Base-by-base conservation (phyloP, 2,797 vertebrate genomes). In the Typhlichthys subterraneus region DNA sequence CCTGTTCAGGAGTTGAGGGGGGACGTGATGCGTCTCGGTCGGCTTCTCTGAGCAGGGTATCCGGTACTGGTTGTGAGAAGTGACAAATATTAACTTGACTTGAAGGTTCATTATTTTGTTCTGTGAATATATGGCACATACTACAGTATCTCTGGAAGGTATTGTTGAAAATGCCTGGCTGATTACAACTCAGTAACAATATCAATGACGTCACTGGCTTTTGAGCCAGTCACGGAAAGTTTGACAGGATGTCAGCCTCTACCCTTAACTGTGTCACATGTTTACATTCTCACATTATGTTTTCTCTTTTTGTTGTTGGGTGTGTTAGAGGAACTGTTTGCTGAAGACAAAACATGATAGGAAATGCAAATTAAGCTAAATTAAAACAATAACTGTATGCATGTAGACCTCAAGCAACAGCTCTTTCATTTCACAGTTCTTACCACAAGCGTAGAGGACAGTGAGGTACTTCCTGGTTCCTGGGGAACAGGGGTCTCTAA, bases 381-480 rank as follows among this genome's bases (percentile, higher is more conserved):
- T 4, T 9, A 42, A 7, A 42, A 42, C 7, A 42, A 42, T 9
- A 42, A 42, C 38, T 42, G 38, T 42, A 42, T 4, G 38, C 2
- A 42, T 42, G 38, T 9, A 42, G 7, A 29, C 11, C 29, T 67
- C 49, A 13, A n/a, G 65, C 29, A 53, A 12, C 29, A 5, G 12
- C 49, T 7, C 17, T n/a, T 11, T 64, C 19, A 65, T 70, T 58
- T 51, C 50, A 45, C 48, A 56, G 59, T 14, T 81, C 94, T 85
- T 95, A 99, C 97, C 96, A 60, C 97, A 99, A 0, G 95, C 93
- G 49, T 96, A 99, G 90, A 94, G 82, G 75, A 99, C 93, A 0
- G 90, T 94, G 79, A 99, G 95, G 89, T 96, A 94, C 90, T 97
- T 98, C 77, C 92, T 94, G 83, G 95, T 95, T 89, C 94, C 95